phyloP scores from a whole-genome alignment of 2,797 vertebrate genomes.

The Hypotaenidia philippensis region DNA sequence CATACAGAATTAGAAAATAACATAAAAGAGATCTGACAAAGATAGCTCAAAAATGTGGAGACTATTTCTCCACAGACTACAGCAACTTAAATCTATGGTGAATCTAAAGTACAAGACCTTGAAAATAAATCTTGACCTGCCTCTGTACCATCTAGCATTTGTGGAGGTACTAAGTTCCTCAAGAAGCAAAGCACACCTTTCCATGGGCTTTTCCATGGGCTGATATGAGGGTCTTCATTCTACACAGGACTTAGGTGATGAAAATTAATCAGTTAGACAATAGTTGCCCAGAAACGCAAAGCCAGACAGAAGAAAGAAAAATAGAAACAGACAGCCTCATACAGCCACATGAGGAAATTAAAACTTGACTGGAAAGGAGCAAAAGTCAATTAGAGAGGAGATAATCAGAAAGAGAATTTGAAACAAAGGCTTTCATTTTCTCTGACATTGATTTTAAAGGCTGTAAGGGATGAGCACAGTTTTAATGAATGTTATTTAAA shows the following conservation, averaged over 20 bases:
- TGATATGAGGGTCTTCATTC: background rate
- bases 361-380: constrained; percentile 45
- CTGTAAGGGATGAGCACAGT: constrained; percentile 15
- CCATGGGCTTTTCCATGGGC: background rate
- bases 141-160: background rate
- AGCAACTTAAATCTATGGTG: background rate
- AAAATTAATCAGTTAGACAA: background rate
- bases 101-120: background rate
- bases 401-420: constrained; percentile 56
- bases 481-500: constrained; percentile 63
- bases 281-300: background rate
- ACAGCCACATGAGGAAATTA: constrained; percentile 44
- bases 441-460: constrained; percentile 37
- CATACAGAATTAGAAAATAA: background rate
- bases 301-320: background rate
- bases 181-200: background rate
- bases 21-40: background rate
- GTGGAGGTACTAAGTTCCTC: background rate
- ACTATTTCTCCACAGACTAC: background rate
- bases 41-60: background rate
- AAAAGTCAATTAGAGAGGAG: constrained; percentile 64
- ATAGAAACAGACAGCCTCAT: background rate
- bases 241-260: background rate
- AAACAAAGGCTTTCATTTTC: constrained; percentile 60
- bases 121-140: background rate